phyloP scores from a whole-genome alignment of 2,888 invertebrate species.

The Cheilosia pagana region DNA sequence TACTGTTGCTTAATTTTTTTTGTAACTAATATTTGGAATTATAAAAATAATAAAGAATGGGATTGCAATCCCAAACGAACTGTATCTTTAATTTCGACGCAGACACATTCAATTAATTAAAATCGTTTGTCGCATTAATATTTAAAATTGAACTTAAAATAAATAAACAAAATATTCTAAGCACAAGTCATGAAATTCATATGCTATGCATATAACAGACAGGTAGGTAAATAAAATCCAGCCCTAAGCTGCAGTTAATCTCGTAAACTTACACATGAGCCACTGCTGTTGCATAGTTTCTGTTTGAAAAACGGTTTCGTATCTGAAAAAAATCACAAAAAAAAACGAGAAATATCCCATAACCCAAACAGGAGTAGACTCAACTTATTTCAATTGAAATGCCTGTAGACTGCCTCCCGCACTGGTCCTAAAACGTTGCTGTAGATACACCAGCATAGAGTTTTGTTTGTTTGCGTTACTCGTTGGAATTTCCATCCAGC shows the following conservation, averaged over 20 bases:
- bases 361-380: not conserved
- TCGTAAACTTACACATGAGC: not conserved
- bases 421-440: slow-evolving; percentile 2
- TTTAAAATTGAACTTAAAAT: not conserved
- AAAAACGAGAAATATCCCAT: slow-evolving; percentile 3
- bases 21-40: too few species aligned
- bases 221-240: slow-evolving; percentile 37
- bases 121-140: not conserved
- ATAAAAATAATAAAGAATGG: too few species aligned
- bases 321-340: not conserved
- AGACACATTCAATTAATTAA: not conserved
- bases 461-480: slow-evolving; percentile 5
- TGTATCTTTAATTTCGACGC: too few species aligned
- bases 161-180: slow-evolving; percentile 1
- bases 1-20: too few species aligned
- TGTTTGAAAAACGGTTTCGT: slow-evolving; percentile 15
- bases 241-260: slow-evolving; percentile 44
- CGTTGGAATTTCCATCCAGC: slow-evolving; percentile 33
- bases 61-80: too few species aligned
- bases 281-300: slow-evolving; percentile 17
- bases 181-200: slow-evolving; percentile 2
- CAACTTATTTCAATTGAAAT: slow-evolving; percentile 26
- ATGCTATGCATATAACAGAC: not conserved
- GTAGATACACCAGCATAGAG: not conserved
- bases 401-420: not conserved